Evolutionary conservation across 2,797 vertebrate species (phyloP).

Genomic region (Pseudopleuronectes americanus): DNA sequence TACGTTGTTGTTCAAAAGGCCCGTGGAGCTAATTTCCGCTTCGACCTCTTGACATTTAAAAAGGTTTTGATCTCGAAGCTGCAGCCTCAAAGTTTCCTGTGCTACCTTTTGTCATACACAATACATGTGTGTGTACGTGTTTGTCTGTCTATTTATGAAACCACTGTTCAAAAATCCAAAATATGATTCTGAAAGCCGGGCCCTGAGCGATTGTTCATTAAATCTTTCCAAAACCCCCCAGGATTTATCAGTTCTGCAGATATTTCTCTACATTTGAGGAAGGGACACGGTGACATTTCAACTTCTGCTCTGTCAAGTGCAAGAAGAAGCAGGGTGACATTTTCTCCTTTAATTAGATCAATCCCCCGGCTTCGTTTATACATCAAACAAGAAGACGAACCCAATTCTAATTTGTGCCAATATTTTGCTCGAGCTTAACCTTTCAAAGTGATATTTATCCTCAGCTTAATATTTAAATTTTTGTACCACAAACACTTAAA

Average conservation of each 20-base stretch:
- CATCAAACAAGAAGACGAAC: constrained; percentile 28
- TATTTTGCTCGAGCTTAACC: constrained; percentile 53
- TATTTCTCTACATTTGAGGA: constrained; percentile 45
- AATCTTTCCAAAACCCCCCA: constrained; percentile 28
- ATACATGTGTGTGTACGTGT: not conserved
- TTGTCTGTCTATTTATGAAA: not conserved
- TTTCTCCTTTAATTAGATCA: constrained; percentile 63
- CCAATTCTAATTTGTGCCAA: not conserved
- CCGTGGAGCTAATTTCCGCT: not conserved
- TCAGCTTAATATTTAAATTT: constrained; percentile 28
- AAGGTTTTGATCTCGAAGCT: not conserved
- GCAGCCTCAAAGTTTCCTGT: constrained; percentile 8
- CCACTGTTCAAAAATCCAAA: too few relatives aligned
- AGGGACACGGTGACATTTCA: constrained; percentile 66
- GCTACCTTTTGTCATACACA: not conserved
- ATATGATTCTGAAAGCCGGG: not conserved
- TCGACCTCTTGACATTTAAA: not conserved
- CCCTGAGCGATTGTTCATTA: constrained; percentile 13
- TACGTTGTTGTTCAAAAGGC: not conserved
- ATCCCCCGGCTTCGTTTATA: constrained; percentile 38
- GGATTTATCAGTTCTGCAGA: not conserved
- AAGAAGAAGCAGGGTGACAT: constrained; percentile 69
- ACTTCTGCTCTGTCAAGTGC: constrained; percentile 41
- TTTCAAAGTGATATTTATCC: constrained; percentile 48
- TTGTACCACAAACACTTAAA: constrained; percentile 10